Conservation (phyloP, 2,888 invertebrate species). For the Blastobasis lacticolella region DNA sequence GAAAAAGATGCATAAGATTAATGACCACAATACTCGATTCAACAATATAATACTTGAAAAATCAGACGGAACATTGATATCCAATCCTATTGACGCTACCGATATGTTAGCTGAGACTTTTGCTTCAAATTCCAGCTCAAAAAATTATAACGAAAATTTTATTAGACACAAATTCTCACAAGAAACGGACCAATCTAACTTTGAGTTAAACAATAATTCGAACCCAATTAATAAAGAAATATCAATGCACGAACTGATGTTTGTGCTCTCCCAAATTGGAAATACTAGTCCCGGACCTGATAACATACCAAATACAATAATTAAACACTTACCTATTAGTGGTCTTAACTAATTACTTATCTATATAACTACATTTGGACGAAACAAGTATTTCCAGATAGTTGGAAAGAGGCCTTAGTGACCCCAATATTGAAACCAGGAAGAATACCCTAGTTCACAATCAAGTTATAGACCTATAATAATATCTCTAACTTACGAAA, state of each 20-base stretch:
- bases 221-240: constrained; percentile 7
- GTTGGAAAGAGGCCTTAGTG: constrained; percentile 13
- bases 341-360: constrained; percentile 7
- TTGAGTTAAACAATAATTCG: background rate
- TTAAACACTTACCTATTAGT: constrained; percentile 10
- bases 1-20: constrained; percentile 3
- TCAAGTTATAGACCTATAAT: constrained; percentile 12
- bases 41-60: background rate
- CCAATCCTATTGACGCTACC: background rate
- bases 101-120: constrained; percentile 8
- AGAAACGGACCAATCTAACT: background rate
- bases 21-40: background rate
- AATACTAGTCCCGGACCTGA: constrained; percentile 12
- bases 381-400: constrained; percentile 12
- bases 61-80: background rate
- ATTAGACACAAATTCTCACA: background rate
- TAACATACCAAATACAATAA: constrained; percentile 11
- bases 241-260: constrained; percentile 6
- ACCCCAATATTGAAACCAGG: constrained; percentile 15
- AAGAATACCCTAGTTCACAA: constrained; percentile 3
- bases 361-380: constrained; percentile 5
- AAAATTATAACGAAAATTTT: constrained; percentile 9
- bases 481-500: constrained; percentile 15
- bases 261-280: constrained; percentile 3
- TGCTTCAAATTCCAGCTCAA: constrained; percentile 8